Evolutionary conservation across 2,888 invertebrate genomes (phyloP), one percentile per base, ranked within the genome.

Genomic region (Dicyrtoma fusca): DNA sequence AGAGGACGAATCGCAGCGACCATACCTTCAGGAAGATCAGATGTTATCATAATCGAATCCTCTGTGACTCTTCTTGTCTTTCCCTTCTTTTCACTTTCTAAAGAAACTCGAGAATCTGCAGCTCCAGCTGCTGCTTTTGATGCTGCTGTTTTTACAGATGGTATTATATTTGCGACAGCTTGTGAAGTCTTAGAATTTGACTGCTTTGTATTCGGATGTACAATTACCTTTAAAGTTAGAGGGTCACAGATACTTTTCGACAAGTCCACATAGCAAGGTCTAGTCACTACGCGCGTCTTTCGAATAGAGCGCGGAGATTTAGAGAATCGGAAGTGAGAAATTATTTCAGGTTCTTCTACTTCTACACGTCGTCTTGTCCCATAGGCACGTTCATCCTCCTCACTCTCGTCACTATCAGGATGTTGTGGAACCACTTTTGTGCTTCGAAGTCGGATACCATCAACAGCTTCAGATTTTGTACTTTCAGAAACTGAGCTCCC

Each of bases 161-260:
- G n/a, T n/a, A n/a, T n/a, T n/a, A n/a, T 34, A 34, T 3, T 8
- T 34, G 34, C 8, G 34, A 5, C 8, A 34, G 34, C 8, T 5
- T 34, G 34, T 34, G 34, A 34, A 5, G 34, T 34, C 34, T 34
- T 34, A 5, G 34, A 34, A 34, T 34, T 34, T 34, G 34, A 34
- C 34, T 34, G 34, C 3, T 34, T 3, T 5, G 34, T 8, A 34
- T 34, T 34, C 34, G 3, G 34, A 34, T 34, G 34, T 34, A 34
- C 4, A 34, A 34, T 34, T 34, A 5, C 34, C 8, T 34, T 34
- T 6, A 49, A 4, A 6, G 2, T 44, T n/a, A 17, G 14, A 4
- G 62, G 44, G 42, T 11, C 17, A 44, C 42, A 42, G 8, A 62
- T 44, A 21, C 62, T 62, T 44, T 44, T 44, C 6, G 62, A 62